A percentile compares a stretch with the other conserved stretches of the same genome.
Evolutionary conservation across 2,888 invertebrate species (phyloP).

Genomic region (Heliconius ethilla): DNA sequence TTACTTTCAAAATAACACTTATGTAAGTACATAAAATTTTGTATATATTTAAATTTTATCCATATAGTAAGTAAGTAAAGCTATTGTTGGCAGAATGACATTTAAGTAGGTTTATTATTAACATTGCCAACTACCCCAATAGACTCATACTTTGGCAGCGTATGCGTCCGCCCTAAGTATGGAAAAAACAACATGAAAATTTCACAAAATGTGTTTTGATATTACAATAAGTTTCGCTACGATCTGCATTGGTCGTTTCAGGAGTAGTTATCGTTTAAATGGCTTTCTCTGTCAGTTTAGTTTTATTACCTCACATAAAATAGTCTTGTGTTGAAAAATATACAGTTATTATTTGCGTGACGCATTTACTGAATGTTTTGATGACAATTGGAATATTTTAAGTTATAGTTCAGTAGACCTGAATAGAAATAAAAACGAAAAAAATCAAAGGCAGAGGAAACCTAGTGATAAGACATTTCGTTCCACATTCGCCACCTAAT

Average conservation of each 20-base stretch:
- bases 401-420: neutral
- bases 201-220: constrained; percentile 33
- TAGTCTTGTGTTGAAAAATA: constrained; percentile 7
- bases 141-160: constrained; percentile 10
- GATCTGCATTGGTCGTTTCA: constrained; percentile 34
- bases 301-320: constrained; percentile 9
- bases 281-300: constrained; percentile 20
- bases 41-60: neutral
- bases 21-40: neutral
- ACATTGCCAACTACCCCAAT: constrained; percentile 20
- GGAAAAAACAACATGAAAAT: constrained; percentile 32
- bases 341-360: neutral
- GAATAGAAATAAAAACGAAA: neutral
- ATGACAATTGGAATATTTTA: neutral
- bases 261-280: constrained; percentile 15
- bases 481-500: too few species aligned
- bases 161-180: constrained; percentile 16
- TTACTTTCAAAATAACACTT: neutral
- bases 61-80: neutral
- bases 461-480: too few species aligned
- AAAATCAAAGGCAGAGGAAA: neutral
- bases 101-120: constrained; percentile 16
- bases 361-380: neutral
- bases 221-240: constrained; percentile 34
- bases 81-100: neutral